A percentile compares a stretch with the other conserved stretches of the same genome.
phyloP scores from a whole-genome alignment of 2,888 invertebrate species.

The Pyrgus malvae region DNA sequence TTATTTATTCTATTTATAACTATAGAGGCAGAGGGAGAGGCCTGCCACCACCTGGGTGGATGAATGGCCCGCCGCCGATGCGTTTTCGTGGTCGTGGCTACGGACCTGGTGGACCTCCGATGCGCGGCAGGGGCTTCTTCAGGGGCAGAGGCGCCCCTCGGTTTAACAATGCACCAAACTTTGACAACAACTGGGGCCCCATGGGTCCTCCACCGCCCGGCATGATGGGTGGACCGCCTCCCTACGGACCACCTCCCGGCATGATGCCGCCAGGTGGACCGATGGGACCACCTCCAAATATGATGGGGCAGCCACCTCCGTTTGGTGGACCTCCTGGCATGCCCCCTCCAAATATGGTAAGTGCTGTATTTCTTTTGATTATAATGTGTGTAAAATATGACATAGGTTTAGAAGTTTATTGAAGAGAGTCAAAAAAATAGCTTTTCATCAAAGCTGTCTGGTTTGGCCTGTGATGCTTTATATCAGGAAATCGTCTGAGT shows the following conservation, averaged over 20 bases:
- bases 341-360: conserved; percentile 83
- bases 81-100: conserved; percentile 86
- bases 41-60: conserved; percentile 67
- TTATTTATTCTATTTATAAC: too few relatives aligned
- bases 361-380: conserved; percentile 39
- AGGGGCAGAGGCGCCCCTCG: conserved; percentile 75
- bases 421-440: too few relatives aligned
- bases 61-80: conserved; percentile 83
- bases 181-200: conserved; percentile 86
- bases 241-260: conserved; percentile 74
- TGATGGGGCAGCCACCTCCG: conserved; percentile 80
- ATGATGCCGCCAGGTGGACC: conserved; percentile 83
- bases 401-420: too few relatives aligned
- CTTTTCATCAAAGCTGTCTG: too few relatives aligned
- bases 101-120: conserved; percentile 83
- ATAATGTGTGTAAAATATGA: too few relatives aligned
- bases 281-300: conserved; percentile 79
- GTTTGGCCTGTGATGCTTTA: too few relatives aligned
- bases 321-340: conserved; percentile 77
- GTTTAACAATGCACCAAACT: conserved; percentile 75
- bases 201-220: conserved; percentile 83
- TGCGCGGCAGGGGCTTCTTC: conserved; percentile 78
- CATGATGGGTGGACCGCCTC: conserved; percentile 72
- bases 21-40: conserved; percentile 58
- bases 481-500: too few relatives aligned